phyloP scores from a whole-genome alignment of 1,140 invertebrate species.

The Melitaea cinxia region DNA sequence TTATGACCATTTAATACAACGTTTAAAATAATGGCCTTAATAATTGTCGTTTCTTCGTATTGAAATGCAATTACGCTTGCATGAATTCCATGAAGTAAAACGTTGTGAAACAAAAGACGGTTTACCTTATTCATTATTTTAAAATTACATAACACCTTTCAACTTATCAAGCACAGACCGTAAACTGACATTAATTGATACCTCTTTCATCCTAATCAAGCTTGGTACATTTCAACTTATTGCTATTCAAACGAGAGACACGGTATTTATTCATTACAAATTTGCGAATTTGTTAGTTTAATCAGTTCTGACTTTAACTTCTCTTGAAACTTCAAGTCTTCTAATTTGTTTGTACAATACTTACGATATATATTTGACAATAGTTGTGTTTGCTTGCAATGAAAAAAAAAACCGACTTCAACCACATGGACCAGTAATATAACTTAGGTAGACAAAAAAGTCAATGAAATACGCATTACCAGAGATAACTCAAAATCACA shows the following conservation, averaged over 20 bases:
- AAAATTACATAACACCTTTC: slow-evolving; percentile 10
- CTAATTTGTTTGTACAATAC: no score
- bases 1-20: background rate
- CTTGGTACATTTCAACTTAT: background rate
- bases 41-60: slow-evolving; percentile 6
- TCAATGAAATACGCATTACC: no score
- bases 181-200: slow-evolving; percentile 8
- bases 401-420: no score
- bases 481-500: no score
- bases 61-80: slow-evolving; percentile 9
- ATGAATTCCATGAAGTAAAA: background rate
- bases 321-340: no score
- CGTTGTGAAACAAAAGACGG: background rate
- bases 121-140: slow-evolving; percentile 1
- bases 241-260: background rate
- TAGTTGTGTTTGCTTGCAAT: no score
- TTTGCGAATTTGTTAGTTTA: background rate
- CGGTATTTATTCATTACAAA: background rate
- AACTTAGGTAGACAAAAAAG: no score
- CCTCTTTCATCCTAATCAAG: slow-evolving; percentile 1
- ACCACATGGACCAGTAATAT: no score
- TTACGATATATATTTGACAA: no score
- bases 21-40: background rate
- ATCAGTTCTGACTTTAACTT: no score
- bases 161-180: slow-evolving; percentile 10